Evolutionary conservation across 35 echinoderm and acorn worm genomes (phyloP).

Genomic region (Heliocidaris tuberculata): DNA sequence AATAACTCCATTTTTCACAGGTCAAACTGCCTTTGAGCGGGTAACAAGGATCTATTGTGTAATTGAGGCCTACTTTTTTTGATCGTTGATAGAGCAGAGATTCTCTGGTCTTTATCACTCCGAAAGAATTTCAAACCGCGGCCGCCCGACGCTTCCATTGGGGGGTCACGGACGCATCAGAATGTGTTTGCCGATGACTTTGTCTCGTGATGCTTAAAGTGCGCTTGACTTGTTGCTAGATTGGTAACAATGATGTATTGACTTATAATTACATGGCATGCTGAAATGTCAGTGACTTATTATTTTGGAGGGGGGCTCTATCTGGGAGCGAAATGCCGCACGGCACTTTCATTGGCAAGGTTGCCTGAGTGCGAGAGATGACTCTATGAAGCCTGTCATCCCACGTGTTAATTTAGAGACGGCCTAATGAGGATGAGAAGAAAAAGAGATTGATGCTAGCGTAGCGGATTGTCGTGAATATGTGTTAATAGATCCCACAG

Average conservation of each 20-base stretch:
- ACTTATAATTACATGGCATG: conserved; percentile 36
- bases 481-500: conserved; percentile 49
- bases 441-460: conserved; percentile 46
- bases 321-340: conserved; percentile 21
- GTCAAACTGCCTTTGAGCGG: conserved; percentile 49
- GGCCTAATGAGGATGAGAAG: conserved; percentile 34
- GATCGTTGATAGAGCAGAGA: conserved; percentile 37
- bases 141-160: background rate
- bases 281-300: conserved; percentile 39
- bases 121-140: conserved; percentile 44
- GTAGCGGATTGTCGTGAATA: conserved; percentile 48
- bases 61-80: conserved; percentile 47
- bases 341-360: conserved; percentile 21
- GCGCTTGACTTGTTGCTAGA: conserved; percentile 34
- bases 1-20: conserved; percentile 53
- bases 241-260: conserved; percentile 56
- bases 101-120: conserved; percentile 34
- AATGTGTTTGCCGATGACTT: conserved; percentile 44
- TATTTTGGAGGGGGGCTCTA: background rate
- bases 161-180: conserved; percentile 47
- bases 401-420: conserved; percentile 42
- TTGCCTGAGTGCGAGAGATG: background rate
- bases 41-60: conserved; percentile 51
- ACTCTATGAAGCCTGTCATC: conserved; percentile 3
- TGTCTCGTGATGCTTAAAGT: conserved; percentile 46